Evolutionary conservation across 2,888 invertebrate species (phyloP).

Genomic region (Yponomeuta sedellus): DNA sequence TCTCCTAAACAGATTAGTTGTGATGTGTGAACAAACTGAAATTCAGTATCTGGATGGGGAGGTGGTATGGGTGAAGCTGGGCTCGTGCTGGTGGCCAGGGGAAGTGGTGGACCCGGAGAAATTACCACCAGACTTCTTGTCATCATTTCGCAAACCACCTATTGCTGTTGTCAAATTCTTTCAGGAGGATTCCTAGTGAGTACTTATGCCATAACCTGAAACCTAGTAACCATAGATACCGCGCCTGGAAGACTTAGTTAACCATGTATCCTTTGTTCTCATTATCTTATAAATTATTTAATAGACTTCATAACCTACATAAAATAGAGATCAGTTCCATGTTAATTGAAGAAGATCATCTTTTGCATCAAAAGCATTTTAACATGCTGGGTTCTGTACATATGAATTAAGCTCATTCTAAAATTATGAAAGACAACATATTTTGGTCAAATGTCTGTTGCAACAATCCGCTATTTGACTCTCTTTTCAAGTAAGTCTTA

Average conservation of each 20-base stretch:
- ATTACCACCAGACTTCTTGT: slow-evolving; percentile 81
- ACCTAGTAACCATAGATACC: slow-evolving; percentile 13
- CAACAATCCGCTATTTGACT: too few relatives aligned
- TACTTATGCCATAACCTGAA: slow-evolving; percentile 31
- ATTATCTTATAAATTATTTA: background rate
- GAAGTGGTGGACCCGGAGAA: slow-evolving; percentile 80
- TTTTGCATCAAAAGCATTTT: too few relatives aligned
- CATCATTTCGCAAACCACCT: slow-evolving; percentile 81
- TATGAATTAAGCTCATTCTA: too few relatives aligned
- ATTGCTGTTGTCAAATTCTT: slow-evolving; percentile 90
- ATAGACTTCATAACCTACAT: background rate
- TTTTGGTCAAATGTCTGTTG: too few relatives aligned
- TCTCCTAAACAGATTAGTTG: slow-evolving; percentile 30
- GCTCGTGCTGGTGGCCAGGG: slow-evolving; percentile 91
- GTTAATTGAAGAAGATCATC: background rate
- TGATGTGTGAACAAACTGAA: slow-evolving; percentile 84
- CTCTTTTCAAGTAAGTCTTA: too few relatives aligned
- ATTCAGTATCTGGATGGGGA: slow-evolving; percentile 83
- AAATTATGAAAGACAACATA: too few relatives aligned
- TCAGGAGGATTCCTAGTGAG: slow-evolving; percentile 89
- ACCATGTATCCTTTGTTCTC: background rate
- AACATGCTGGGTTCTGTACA: too few relatives aligned
- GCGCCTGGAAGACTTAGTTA: slow-evolving; percentile 10
- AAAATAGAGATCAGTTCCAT: background rate
- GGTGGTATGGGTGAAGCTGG: slow-evolving; percentile 90